These are phyloP conservation scores for Leptinotarsa haldemani DNA, from an alignment of 2,888 invertebrate species.

Conservation along the genomic window DNA sequence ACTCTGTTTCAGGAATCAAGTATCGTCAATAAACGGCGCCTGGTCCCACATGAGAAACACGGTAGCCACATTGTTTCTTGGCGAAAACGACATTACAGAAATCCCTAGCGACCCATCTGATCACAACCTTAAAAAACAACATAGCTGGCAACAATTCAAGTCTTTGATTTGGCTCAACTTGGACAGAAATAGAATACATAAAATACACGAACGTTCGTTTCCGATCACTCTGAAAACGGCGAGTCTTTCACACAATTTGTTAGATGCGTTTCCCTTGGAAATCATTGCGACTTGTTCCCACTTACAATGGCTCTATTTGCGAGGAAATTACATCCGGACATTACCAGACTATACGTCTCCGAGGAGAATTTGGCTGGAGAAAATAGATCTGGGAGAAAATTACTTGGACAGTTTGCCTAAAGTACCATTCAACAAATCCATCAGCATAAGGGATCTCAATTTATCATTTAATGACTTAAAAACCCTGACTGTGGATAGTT, in stretches of 20 bases:
- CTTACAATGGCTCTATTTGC: slow-evolving; percentile 77
- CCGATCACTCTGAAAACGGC: slow-evolving; percentile 77
- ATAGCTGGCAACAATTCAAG: slow-evolving; percentile 64
- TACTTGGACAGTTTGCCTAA: slow-evolving; percentile 77
- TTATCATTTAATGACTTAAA: slow-evolving; percentile 83
- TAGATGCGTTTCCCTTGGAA: slow-evolving; percentile 76
- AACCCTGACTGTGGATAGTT: slow-evolving; percentile 75
- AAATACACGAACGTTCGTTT: slow-evolving; percentile 72
- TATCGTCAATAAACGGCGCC: slow-evolving; percentile 79
- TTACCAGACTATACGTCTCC: slow-evolving; percentile 69
- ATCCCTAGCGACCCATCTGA: slow-evolving; percentile 68
- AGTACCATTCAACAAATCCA: slow-evolving; percentile 76
- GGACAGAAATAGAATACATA: slow-evolving; percentile 78
- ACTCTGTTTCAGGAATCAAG: slow-evolving; percentile 75
- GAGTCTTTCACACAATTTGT: slow-evolving; percentile 79
- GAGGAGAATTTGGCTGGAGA: slow-evolving; percentile 72
- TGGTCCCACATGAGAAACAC: slow-evolving; percentile 85
- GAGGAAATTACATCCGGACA: slow-evolving; percentile 72
- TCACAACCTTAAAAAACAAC: slow-evolving; percentile 58
- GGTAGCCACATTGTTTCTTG: slow-evolving; percentile 81
- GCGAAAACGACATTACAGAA: slow-evolving; percentile 83
- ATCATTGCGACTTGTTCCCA: slow-evolving; percentile 73
- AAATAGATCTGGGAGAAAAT: slow-evolving; percentile 87
- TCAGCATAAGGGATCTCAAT: slow-evolving; percentile 83
- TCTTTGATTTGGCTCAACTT: slow-evolving; percentile 77